Conservation (phyloP, 1,140 invertebrate species). For the Trichomalopsis sarcophagae region DNA sequence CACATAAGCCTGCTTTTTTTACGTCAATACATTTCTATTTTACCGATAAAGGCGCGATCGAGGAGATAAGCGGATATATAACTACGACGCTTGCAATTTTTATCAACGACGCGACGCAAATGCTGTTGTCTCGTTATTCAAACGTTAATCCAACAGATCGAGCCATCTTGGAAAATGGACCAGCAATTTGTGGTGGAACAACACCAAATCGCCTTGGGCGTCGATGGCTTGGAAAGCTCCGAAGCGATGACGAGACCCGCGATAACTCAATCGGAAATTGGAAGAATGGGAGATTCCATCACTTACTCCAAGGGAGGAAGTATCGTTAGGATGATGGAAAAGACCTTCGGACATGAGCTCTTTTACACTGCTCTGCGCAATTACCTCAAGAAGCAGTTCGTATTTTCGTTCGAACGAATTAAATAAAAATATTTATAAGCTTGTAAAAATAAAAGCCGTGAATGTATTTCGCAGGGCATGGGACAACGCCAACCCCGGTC, state of each 20-base stretch:
- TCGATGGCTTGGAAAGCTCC: constrained; percentile 60
- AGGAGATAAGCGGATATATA: too few relatives aligned
- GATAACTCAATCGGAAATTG: constrained; percentile 75
- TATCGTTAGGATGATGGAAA: constrained; percentile 86
- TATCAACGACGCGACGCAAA: neutral
- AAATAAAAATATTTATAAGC: too few relatives aligned
- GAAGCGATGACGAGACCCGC: constrained; percentile 63
- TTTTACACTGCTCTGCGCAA: constrained; percentile 79
- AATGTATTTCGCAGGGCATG: constrained; percentile 64
- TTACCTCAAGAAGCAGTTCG: constrained; percentile 76
- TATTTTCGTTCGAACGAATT: constrained; percentile 14
- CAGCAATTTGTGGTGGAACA: constrained; percentile 73
- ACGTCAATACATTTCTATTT: too few relatives aligned
- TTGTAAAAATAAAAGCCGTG: neutral
- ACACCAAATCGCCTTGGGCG: constrained; percentile 58
- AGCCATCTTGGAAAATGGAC: constrained; percentile 73
- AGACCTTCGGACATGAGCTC: constrained; percentile 79
- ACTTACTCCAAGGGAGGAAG: constrained; percentile 83
- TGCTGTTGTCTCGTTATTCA: neutral
- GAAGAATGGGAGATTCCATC: constrained; percentile 80
- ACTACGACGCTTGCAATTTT: neutral
- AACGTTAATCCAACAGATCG: neutral
- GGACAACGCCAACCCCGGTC: constrained; percentile 76
- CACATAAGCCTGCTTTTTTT: too few relatives aligned
- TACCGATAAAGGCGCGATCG: too few relatives aligned